Percentiles rank a stretch among this genome's conserved stretches.
phyloP scores from a whole-genome alignment of 2,888 invertebrate species.

The Chymomyza caudatula region DNA sequence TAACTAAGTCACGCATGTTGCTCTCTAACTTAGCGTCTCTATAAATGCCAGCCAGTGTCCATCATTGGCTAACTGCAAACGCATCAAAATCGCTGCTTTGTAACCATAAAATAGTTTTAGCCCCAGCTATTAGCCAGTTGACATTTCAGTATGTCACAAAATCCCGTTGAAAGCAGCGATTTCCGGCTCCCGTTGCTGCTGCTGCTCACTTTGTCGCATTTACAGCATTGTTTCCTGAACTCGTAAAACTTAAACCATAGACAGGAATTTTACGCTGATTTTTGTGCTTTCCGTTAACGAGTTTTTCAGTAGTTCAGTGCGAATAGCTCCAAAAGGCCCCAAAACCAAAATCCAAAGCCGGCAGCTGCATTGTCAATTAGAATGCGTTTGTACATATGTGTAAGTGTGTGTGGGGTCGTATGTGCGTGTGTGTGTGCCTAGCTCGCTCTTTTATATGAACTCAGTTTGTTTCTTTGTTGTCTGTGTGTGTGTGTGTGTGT shows the following conservation, averaged over 20 bases:
- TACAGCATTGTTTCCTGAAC: slow-evolving; percentile 31
- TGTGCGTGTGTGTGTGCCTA: too few species aligned
- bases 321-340: too few species aligned
- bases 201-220: slow-evolving; percentile 53
- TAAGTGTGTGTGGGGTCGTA: too few species aligned
- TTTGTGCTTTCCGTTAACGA: slow-evolving; percentile 26
- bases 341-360: too few species aligned
- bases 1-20: too few species aligned
- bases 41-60: not conserved
- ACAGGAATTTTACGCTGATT: slow-evolving; percentile 65
- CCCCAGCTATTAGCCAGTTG: not conserved
- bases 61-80: not conserved
- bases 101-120: not conserved
- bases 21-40: too few species aligned
- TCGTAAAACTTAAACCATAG: slow-evolving; percentile 57
- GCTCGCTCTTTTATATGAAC: too few species aligned
- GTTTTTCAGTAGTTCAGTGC: too few species aligned
- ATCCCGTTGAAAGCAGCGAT: not conserved
- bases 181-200: slow-evolving; percentile 45
- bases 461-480: not conserved
- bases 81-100: not conserved
- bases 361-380: slow-evolving; percentile 51
- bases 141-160: not conserved
- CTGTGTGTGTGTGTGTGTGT: not conserved
- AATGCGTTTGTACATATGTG: not conserved